These are phyloP conservation scores for Pammene fasciana DNA, from an alignment of 2,888 invertebrate genomes.

Conservation along the genomic window DNA sequence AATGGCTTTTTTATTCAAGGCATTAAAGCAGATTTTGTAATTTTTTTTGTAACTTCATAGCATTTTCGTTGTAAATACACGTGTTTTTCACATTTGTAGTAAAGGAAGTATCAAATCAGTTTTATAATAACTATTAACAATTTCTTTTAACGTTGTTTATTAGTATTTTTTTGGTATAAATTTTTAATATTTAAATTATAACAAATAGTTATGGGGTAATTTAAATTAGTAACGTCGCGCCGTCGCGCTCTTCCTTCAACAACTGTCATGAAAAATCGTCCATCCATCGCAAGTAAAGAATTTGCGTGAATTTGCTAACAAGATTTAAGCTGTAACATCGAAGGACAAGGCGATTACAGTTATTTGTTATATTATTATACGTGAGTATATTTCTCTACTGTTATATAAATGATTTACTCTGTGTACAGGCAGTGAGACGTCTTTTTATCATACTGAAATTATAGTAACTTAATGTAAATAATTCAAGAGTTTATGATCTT, in stretches of 20 bases:
- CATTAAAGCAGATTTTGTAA: no score
- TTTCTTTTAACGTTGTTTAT: background rate
- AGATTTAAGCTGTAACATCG: conserved; percentile 31
- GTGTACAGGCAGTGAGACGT: background rate
- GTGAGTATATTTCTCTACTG: conserved; percentile 24
- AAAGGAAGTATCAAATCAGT: no score
- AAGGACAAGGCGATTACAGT: conserved; percentile 34
- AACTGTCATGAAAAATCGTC: conserved; percentile 42
- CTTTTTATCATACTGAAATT: conserved; percentile 25
- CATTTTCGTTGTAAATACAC: no score
- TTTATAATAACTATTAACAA: no score
- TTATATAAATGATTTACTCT: background rate
- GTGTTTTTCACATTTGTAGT: no score
- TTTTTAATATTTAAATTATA: no score
- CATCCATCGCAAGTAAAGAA: conserved; percentile 38
- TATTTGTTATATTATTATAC: conserved; percentile 35
- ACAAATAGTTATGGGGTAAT: background rate
- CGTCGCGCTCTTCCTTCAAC: conserved; percentile 4
- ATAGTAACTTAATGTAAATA: conserved; percentile 32
- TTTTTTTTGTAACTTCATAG: no score
- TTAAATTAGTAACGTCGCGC: background rate
- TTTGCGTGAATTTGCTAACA: conserved; percentile 41
- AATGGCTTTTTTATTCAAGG: no score
- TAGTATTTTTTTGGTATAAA: background rate
- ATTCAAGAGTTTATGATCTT: conserved; percentile 9